These are phyloP conservation scores for Cydia amplana DNA, from an alignment of 1,140 invertebrate genomes.

Conservation along the genomic window DNA sequence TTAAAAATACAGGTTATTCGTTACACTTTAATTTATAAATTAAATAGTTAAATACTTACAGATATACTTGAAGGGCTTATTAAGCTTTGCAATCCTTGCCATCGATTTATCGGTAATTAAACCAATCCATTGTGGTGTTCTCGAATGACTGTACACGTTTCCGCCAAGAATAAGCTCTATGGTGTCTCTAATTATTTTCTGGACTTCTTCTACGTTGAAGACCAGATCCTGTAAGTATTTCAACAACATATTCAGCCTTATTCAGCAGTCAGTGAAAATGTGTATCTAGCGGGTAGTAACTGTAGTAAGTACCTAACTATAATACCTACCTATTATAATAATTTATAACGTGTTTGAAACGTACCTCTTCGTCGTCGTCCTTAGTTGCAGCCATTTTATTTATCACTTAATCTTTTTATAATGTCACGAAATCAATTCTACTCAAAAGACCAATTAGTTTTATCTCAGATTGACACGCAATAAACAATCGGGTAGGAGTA, in stretches of 20 bases:
- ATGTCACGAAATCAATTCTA: not conserved
- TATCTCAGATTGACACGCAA: not conserved
- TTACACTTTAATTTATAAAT: no score
- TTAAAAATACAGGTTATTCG: no score
- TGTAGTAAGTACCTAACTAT: no score
- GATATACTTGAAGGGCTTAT: slow-evolving; percentile 74
- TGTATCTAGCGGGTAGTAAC: not conserved
- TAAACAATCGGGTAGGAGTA: not conserved
- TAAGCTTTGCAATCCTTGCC: slow-evolving; percentile 62
- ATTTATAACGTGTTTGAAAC: not conserved
- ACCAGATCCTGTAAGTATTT: slow-evolving; percentile 50
- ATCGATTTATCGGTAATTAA: slow-evolving; percentile 71
- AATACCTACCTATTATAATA: not conserved
- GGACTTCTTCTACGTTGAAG: slow-evolving; percentile 72
- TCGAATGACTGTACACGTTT: slow-evolving; percentile 68
- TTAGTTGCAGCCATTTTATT: slow-evolving; percentile 46
- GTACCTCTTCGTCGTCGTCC: slow-evolving; percentile 60
- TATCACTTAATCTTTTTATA: not conserved
- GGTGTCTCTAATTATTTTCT: slow-evolving; percentile 70
- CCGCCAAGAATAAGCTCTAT: slow-evolving; percentile 71
- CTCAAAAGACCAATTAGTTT: not conserved
- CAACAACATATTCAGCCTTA: not conserved
- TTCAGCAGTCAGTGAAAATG: not conserved
- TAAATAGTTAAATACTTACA: slow-evolving; percentile 50
- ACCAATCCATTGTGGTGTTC: slow-evolving; percentile 66